Evolutionary conservation across 2,888 invertebrate species (phyloP).

Genomic region (Zaprionus bogoriensis): DNA sequence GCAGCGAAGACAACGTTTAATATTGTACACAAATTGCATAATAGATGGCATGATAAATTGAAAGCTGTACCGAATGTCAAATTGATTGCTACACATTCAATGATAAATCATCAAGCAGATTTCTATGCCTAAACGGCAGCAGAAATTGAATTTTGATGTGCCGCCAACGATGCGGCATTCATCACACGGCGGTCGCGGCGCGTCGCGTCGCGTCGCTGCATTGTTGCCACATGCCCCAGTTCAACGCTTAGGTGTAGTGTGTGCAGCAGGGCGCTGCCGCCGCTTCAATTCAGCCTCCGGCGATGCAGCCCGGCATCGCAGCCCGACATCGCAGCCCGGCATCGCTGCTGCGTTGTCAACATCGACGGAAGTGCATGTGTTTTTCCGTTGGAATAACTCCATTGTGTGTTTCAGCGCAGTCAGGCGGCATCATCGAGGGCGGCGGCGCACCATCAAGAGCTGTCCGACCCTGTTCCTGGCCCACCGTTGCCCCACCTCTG

Average conservation of each 20-base stretch:
- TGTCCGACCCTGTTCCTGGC: slow-evolving; percentile 1
- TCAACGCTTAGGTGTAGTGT: slow-evolving; percentile 47
- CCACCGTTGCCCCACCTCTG: background rate
- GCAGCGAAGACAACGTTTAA: background rate
- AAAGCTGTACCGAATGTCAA: slow-evolving; percentile 5
- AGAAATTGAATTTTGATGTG: slow-evolving; percentile 37
- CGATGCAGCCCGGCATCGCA: slow-evolving; percentile 13
- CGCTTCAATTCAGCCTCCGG: slow-evolving; percentile 34
- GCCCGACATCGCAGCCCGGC: slow-evolving; percentile 14
- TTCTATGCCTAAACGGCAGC: slow-evolving; percentile 18
- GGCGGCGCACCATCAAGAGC: slow-evolving; percentile 35
- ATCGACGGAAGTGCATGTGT: slow-evolving; percentile 76
- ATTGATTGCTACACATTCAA: slow-evolving; percentile 15
- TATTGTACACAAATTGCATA: background rate
- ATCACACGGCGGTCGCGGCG: no score
- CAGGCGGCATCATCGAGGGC: slow-evolving; percentile 61
- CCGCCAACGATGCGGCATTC: slow-evolving; percentile 35
- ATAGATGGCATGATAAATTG: slow-evolving; percentile 19
- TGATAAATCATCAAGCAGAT: slow-evolving; percentile 23
- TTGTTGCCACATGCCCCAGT: slow-evolving; percentile 33
- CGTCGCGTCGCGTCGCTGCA: no score
- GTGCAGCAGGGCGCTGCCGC: slow-evolving; percentile 1
- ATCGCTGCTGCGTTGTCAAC: slow-evolving; percentile 58
- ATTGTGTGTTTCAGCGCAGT: slow-evolving; percentile 71
- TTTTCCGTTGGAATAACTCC: slow-evolving; percentile 79